A percentile compares a stretch with the other conserved stretches of the same genome.
phyloP scores from a whole-genome alignment of 2,113 vertebrate genomes.

The Anguilla japonica region DNA sequence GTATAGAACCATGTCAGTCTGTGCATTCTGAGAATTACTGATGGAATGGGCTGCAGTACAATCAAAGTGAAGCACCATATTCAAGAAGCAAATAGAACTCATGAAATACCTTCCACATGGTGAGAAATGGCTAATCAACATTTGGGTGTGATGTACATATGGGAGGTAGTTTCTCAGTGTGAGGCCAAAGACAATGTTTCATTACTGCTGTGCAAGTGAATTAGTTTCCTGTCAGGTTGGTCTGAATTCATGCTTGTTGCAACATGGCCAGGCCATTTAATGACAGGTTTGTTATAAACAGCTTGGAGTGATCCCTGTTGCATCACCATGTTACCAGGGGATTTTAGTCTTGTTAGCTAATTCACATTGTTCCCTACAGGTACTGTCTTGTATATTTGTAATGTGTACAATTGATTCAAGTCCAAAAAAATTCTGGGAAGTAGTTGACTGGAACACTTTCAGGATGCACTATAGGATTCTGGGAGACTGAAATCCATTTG shows the following conservation, averaged over 20 bases:
- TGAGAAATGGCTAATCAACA: background rate
- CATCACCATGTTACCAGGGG: background rate
- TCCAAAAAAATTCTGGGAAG: background rate
- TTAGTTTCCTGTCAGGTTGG: background rate
- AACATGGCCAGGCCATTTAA: slow-evolving; percentile 17
- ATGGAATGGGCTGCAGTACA: background rate
- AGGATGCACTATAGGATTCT: slow-evolving; percentile 24
- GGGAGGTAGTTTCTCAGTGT: background rate
- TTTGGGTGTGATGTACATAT: background rate
- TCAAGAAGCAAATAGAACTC: background rate
- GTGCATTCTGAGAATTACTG: background rate
- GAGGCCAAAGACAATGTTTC: background rate
- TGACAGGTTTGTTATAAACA: slow-evolving; percentile 5
- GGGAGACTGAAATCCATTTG: slow-evolving; percentile 25
- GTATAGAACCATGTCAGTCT: too few species aligned
- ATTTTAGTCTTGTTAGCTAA: slow-evolving; percentile 4
- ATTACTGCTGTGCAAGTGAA: background rate
- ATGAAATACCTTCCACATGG: too few species aligned
- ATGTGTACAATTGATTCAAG: slow-evolving; percentile 13
- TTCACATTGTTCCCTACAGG: background rate
- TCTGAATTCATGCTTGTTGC: background rate
- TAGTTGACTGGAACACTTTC: background rate
- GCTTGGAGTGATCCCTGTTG: background rate
- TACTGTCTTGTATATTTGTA: slow-evolving; percentile 22
- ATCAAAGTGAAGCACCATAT: background rate